Conservation (phyloP, 1,140 invertebrate genomes). For the Halyomorpha halys region DNA sequence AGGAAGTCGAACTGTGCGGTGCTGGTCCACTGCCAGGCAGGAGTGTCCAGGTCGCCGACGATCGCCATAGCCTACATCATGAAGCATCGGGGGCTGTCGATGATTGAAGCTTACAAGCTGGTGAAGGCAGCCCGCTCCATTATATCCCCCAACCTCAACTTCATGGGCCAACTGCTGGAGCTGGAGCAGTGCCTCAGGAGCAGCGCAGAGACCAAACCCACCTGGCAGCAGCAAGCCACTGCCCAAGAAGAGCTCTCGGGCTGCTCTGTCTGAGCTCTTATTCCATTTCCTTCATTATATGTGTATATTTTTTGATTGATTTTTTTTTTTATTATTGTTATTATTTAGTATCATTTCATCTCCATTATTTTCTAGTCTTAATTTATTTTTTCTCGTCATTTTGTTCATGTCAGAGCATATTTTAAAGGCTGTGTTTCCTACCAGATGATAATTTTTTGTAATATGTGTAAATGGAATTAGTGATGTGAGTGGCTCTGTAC, state of each 20-base stretch:
- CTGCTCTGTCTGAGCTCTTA: constrained; percentile 39
- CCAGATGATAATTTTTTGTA: constrained; percentile 18
- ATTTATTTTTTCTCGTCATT: constrained; percentile 18
- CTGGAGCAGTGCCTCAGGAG: constrained; percentile 61
- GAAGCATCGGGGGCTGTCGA: constrained; percentile 73
- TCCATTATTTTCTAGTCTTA: constrained; percentile 23
- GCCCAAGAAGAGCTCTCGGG: constrained; percentile 43
- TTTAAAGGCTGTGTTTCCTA: constrained; percentile 26
- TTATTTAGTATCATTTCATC: constrained; percentile 16
- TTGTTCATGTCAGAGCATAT: constrained; percentile 11
- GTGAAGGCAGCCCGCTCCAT: constrained; percentile 79
- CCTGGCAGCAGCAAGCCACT: constrained; percentile 36
- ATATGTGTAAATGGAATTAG: constrained; percentile 1
- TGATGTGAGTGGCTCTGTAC: constrained; percentile 4
- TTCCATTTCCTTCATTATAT: constrained; percentile 18
- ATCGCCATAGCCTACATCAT: constrained; percentile 92
- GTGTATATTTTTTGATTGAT: background rate
- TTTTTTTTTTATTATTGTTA: constrained; percentile 19
- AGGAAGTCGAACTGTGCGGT: constrained; percentile 65
- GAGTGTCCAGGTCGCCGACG: constrained; percentile 86
- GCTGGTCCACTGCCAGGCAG: constrained; percentile 90
- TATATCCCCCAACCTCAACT: constrained; percentile 94
- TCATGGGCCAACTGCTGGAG: constrained; percentile 89
- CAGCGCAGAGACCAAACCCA: constrained; percentile 29
- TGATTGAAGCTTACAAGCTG: constrained; percentile 79